Conservation (phyloP, 2,888 invertebrate genomes). For the Taphrorychus bicolor region DNA sequence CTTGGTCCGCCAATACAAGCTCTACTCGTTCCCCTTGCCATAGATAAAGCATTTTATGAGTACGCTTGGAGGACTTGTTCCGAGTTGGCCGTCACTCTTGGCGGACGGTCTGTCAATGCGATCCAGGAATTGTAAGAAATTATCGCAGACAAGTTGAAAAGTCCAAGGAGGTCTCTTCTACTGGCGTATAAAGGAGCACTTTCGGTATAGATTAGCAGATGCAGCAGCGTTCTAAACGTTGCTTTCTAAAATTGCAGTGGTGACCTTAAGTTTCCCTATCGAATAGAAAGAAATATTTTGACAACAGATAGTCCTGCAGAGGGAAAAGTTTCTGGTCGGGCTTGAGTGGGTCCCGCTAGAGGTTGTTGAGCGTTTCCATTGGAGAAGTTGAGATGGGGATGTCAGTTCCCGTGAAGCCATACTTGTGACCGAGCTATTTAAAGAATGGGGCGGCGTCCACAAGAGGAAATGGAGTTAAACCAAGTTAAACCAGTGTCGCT, state of each 20-base stretch:
- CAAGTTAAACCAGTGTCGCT: constrained; percentile 3
- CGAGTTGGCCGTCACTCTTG: neutral
- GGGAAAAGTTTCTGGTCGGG: constrained; percentile 11
- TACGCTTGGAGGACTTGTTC: neutral
- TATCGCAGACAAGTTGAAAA: constrained; percentile 1
- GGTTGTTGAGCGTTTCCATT: neutral
- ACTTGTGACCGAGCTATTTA: constrained; percentile 6
- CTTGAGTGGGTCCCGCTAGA: constrained; percentile 12
- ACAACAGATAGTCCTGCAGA: constrained; percentile 7
- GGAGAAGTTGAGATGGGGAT: neutral
- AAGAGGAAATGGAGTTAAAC: neutral
- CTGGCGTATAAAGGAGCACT: neutral
- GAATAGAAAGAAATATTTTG: constrained; percentile 12
- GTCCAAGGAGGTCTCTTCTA: constrained; percentile 9
- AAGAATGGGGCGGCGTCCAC: constrained; percentile 3
- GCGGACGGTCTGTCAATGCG: neutral
- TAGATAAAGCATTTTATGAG: neutral
- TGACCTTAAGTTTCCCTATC: constrained; percentile 7
- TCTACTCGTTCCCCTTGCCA: neutral
- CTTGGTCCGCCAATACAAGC: neutral
- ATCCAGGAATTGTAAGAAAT: constrained; percentile 20
- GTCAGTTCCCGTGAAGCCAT: constrained; percentile 1
- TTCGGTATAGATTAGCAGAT: constrained; percentile 4
- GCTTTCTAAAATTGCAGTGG: neutral
- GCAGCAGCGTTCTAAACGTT: constrained; percentile 3